phyloP scores from a whole-genome alignment of 2,113 vertebrate species.

The Aphelocoma coerulescens region DNA sequence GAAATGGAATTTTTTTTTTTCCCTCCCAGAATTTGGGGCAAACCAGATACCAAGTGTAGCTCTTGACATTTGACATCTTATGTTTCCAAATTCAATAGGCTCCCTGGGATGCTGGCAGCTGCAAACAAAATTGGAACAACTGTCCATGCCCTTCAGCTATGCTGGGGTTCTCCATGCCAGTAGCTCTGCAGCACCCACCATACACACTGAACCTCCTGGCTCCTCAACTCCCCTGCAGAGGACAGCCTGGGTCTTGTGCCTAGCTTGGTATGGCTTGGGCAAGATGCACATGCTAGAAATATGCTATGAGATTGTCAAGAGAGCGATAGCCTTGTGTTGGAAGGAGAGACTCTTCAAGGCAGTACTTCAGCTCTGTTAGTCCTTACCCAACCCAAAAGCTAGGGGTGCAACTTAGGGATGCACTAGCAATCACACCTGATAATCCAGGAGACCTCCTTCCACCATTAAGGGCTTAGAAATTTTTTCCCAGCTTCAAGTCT shows the following conservation, averaged over 20 bases:
- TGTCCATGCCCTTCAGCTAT: not conserved
- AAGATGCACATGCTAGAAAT: not conserved
- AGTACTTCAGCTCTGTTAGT: not conserved
- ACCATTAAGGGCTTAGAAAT: not conserved
- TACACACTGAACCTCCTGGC: not conserved
- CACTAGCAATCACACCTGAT: not conserved
- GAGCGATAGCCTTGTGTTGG: rapidly evolving
- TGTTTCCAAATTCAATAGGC: not conserved
- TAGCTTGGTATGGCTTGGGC: not conserved
- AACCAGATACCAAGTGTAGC: not conserved
- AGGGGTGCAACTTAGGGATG: not conserved
- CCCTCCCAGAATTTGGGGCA: not conserved
- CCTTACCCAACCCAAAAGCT: not conserved
- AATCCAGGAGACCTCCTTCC: not conserved
- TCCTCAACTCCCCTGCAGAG: not conserved
- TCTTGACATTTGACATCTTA: not conserved
- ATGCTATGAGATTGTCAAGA: not conserved
- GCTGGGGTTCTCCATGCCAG: not conserved
- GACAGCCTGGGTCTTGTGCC: not conserved
- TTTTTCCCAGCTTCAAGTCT: not conserved
- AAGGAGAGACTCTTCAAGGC: not conserved
- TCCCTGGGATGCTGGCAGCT: not conserved
- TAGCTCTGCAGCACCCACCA: not conserved
- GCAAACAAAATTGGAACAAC: not conserved
- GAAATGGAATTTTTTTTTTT: rapidly evolving